A percentile compares a stretch with the other conserved stretches of the same genome.
Conservation (phyloP, 2,888 invertebrate species). For the Cancer borealis region DNA sequence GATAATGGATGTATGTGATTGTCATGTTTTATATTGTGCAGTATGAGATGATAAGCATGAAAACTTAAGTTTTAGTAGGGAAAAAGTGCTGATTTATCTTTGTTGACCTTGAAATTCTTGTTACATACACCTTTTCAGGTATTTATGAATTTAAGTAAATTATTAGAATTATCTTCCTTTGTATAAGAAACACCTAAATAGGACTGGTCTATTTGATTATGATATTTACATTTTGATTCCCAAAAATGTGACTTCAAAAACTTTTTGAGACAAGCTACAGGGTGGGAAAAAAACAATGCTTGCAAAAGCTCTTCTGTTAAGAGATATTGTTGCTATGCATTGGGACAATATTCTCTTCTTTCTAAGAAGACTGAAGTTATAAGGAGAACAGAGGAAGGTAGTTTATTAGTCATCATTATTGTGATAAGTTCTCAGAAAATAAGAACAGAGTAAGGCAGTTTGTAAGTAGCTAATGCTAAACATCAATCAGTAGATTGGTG, state of each 20-base stretch:
- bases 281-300: not conserved
- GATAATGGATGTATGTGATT: not conserved
- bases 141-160: not conserved
- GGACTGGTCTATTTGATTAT: not conserved
- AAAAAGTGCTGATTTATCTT: not conserved
- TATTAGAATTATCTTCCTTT: not conserved
- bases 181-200: not conserved
- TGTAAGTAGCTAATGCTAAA: conserved; percentile 12
- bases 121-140: not conserved
- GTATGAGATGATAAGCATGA: not conserved
- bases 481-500: not conserved
- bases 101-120: not conserved
- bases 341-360: not conserved
- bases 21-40: not conserved
- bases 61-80: not conserved
- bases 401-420: not conserved
- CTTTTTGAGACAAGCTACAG: not conserved
- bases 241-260: not conserved
- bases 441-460: not conserved
- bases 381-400: not conserved
- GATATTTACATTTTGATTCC: not conserved
- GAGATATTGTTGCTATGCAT: not conserved
- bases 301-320: not conserved
- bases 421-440: too few relatives aligned
- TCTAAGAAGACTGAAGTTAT: not conserved